These are phyloP conservation scores for Drosophila parabipectinata DNA, from an alignment of 1,140 invertebrate genomes.

Conservation along the genomic window DNA sequence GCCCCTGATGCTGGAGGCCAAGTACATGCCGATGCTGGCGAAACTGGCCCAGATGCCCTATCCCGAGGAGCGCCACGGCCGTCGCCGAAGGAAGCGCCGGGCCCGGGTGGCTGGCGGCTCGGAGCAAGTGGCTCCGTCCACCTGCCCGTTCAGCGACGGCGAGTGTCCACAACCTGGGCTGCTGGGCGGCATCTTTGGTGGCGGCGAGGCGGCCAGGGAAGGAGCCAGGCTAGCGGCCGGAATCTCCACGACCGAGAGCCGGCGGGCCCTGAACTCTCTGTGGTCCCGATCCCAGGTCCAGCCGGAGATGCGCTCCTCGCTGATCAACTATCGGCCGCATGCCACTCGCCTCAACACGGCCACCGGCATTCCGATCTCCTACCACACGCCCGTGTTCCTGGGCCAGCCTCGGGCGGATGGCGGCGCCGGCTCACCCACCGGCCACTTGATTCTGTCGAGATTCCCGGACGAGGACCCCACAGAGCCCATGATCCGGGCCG, in stretches of 20 bases:
- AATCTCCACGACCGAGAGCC: neutral
- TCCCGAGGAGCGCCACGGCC: conserved; percentile 16
- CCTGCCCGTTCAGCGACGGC: neutral
- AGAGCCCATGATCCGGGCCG: conserved; percentile 24
- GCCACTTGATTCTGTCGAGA: neutral
- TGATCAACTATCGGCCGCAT: conserved; percentile 41
- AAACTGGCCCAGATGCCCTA: conserved; percentile 32
- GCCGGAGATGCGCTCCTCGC: neutral
- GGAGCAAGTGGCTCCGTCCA: neutral
- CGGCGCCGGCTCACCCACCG: neutral
- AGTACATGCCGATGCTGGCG: conserved; percentile 29
- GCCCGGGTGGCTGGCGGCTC: conserved; percentile 8
- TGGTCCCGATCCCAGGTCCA: neutral
- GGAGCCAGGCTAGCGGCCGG: neutral
- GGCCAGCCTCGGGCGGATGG: neutral
- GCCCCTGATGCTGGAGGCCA: conserved; percentile 22
- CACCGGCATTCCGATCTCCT: conserved; percentile 36
- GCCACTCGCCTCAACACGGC: conserved; percentile 14
- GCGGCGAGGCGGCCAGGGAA: neutral
- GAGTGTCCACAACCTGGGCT: neutral
- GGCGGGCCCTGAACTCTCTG: neutral
- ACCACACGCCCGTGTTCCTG: conserved; percentile 39
- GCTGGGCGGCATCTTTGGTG: neutral
- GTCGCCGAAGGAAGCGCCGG: neutral
- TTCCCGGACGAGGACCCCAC: neutral